These are phyloP conservation scores for Tursiops truncatus DNA, from an alignment of 2,113 vertebrate species.

Conservation along the genomic window DNA sequence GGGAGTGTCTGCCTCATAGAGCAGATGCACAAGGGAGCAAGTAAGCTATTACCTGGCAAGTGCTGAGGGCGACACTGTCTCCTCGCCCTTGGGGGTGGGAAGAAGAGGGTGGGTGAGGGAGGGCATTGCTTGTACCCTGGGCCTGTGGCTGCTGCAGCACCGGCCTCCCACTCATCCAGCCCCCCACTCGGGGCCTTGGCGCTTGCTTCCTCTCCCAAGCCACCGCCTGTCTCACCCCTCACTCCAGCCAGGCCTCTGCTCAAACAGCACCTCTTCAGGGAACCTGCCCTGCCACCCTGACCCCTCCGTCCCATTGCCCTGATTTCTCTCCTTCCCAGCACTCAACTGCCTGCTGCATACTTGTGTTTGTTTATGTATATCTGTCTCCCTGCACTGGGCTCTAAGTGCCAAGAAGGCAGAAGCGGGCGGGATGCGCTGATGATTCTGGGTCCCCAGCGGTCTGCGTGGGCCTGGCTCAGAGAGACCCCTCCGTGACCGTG, in stretches of 20 bases:
- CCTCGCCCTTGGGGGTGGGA: not conserved
- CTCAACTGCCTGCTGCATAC: rapidly evolving
- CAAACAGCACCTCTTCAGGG: not conserved
- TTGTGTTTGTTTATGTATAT: not conserved
- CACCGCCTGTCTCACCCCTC: not conserved
- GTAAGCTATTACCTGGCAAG: no score
- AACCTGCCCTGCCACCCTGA: not conserved
- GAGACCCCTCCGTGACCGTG: not conserved
- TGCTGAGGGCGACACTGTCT: not conserved
- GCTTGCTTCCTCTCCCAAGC: not conserved
- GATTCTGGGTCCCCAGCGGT: not conserved
- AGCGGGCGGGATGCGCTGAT: rapidly evolving
- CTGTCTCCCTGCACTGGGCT: not conserved
- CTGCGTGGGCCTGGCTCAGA: not conserved
- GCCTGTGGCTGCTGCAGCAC: not conserved
- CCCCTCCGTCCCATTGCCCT: no score
- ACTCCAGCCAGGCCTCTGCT: not conserved
- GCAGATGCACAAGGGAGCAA: not conserved
- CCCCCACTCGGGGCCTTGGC: not conserved
- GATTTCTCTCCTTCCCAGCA: not conserved
- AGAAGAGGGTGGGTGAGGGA: no score
- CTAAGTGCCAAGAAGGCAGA: not conserved
- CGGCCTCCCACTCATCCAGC: not conserved
- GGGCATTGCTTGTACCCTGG: not conserved
- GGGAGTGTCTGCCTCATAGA: not conserved